These are phyloP conservation scores for Sprattus sprattus DNA, from an alignment of 2,113 vertebrate species.

Conservation along the genomic window DNA sequence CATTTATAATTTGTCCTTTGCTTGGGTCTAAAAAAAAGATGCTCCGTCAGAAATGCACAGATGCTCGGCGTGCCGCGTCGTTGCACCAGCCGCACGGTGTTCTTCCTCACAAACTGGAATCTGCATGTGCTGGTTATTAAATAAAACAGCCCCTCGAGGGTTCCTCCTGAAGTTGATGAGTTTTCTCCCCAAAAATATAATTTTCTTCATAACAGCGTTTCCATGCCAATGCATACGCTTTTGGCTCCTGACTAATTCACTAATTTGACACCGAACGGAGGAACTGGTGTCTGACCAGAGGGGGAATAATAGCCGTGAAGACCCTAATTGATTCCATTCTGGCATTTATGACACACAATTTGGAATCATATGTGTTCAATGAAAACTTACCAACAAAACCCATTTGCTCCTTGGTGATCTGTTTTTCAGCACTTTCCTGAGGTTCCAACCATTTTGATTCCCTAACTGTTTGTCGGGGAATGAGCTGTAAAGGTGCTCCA, in stretches of 20 bases:
- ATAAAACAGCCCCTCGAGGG: background rate
- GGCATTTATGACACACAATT: background rate
- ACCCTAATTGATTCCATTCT: background rate
- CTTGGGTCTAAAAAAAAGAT: background rate
- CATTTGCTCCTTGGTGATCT: background rate
- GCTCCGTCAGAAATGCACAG: constrained; percentile 23
- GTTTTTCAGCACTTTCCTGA: background rate
- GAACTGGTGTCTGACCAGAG: constrained; percentile 8
- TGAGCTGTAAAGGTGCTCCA: background rate
- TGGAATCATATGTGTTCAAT: background rate
- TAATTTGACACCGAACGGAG: background rate
- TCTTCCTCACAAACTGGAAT: background rate
- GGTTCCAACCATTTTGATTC: background rate
- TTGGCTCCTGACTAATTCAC: background rate
- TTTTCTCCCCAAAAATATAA: background rate
- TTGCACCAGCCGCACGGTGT: background rate
- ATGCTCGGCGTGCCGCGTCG: background rate
- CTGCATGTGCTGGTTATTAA: background rate
- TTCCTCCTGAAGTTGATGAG: background rate
- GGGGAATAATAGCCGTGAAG: background rate
- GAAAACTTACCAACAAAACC: background rate
- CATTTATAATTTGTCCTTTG: constrained; percentile 50
- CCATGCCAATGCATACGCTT: background rate
- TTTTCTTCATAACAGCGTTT: background rate
- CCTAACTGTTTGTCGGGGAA: background rate